Evolutionary conservation across 2,113 vertebrate genomes (phyloP).

Genomic region (Sylvia atricapilla): DNA sequence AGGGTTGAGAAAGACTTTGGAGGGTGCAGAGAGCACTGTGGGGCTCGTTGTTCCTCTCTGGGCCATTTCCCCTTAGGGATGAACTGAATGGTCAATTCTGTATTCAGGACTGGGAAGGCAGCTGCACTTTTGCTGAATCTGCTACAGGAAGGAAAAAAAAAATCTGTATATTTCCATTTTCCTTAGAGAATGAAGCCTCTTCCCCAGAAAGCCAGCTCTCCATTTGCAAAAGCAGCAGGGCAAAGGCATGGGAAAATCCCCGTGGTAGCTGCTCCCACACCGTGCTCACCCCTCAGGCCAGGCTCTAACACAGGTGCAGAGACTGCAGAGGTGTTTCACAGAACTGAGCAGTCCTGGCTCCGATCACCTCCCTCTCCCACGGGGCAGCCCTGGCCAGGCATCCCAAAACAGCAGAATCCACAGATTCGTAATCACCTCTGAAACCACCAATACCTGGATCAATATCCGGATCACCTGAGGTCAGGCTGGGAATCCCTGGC

Average conservation of each 20-base stretch:
- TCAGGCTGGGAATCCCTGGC: neutral
- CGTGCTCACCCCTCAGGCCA: neutral
- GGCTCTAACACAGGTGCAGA: neutral
- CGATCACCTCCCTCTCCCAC: neutral
- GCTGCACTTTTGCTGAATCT: constrained; percentile 68
- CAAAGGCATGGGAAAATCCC: neutral
- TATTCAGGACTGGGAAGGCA: constrained; percentile 47
- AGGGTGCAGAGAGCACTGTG: constrained; percentile 9
- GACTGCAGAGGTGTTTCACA: neutral
- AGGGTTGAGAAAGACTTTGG: neutral
- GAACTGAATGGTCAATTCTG: constrained; percentile 56
- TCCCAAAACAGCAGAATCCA: neutral
- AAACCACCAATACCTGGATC: neutral
- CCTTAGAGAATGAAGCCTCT: constrained; percentile 17
- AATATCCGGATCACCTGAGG: neutral
- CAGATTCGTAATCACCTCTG: neutral
- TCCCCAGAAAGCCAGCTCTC: constrained; percentile 1
- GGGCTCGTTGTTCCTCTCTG: constrained; percentile 24
- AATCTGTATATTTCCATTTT: constrained; percentile 49
- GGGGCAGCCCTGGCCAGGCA: neutral
- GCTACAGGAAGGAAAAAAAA: constrained; percentile 53
- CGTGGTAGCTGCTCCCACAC: neutral
- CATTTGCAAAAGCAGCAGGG: neutral
- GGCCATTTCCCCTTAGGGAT: constrained; percentile 42
- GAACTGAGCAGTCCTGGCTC: neutral